Conservation (phyloP, 2,113 vertebrate species). For the Ivindomyrus marchei region DNA sequence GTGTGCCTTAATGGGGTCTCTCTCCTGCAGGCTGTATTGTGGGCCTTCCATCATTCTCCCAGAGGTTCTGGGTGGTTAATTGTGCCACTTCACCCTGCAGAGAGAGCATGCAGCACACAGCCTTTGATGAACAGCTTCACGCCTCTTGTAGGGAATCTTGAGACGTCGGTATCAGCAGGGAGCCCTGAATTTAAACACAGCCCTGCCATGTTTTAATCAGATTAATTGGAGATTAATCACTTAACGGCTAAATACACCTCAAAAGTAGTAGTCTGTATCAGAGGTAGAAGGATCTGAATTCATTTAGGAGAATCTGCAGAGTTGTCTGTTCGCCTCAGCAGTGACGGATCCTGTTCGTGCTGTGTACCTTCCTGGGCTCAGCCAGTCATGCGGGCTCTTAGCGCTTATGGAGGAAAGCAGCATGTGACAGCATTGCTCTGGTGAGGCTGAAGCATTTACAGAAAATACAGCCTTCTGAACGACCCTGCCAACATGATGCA, state of each 20-base stretch:
- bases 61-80: slow-evolving; percentile 6
- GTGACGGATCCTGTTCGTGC: too few relatives aligned
- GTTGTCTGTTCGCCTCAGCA: neutral
- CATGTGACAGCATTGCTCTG: neutral
- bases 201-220: neutral
- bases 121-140: neutral
- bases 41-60: slow-evolving; percentile 16
- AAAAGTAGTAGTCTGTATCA: neutral
- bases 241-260: neutral
- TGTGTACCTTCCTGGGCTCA: neutral
- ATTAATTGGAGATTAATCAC: slow-evolving; percentile 2
- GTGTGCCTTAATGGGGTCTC: slow-evolving; percentile 1
- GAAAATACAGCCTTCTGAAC: neutral
- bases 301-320: neutral
- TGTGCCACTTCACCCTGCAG: neutral
- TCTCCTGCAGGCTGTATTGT: slow-evolving; percentile 5
- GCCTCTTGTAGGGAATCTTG: neutral
- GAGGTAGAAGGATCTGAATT: neutral
- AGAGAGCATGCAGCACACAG: neutral
- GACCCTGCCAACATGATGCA: neutral
- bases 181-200: neutral
- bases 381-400: neutral
- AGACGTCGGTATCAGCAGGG: neutral
- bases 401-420: neutral
- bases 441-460: neutral